Evolutionary conservation across 2,888 invertebrate species (phyloP), one percentile per base, ranked within the genome.

Genomic region (Branchellion lobata): DNA sequence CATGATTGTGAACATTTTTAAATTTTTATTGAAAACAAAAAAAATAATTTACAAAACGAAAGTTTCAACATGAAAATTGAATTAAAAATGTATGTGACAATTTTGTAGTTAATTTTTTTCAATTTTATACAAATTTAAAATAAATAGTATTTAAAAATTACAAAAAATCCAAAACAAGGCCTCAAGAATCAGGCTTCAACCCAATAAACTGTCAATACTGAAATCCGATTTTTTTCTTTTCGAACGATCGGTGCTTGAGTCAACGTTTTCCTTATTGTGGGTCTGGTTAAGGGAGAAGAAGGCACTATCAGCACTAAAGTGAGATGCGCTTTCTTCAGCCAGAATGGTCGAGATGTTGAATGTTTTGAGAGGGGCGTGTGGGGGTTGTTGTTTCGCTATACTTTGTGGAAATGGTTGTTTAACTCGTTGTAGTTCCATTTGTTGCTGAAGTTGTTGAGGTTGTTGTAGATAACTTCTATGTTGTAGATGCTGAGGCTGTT

Each of bases 171-270:
- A n/a, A n/a, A n/a, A n/a, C n/a, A n/a, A n/a, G n/a, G n/a, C n/a
- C n/a, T n/a, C n/a, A n/a, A n/a, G n/a, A n/a, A n/a, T n/a, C n/a
- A n/a, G n/a, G 40, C 5, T 40, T 57, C 47, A n/a, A 65, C 77
- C 36, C 31, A 77, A 31, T 33, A 77, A 33, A 65, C 57, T 77
- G 34, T 36, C 36, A 36, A 77, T 77, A 24, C 65, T 33, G 27
- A 77, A 77, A 29, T 69, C 34, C 18, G 5, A 27, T 29, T 69
- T 69, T 69, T 69, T 24, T 34, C 33, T 69, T 69, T 31, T 31
- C 29, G 61, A 18, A 21, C 14, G 31, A 33, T 53, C 76, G 31
- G 24, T 29, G 61, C 18, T 33, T 31, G 18, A 33, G 5, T 65
- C 53, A 21, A 27, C 14, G 21, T 27, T 75, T 18, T 1, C 34